Conservation (phyloP, 2,888 invertebrate species). For the Macroteleia sp. region DNA sequence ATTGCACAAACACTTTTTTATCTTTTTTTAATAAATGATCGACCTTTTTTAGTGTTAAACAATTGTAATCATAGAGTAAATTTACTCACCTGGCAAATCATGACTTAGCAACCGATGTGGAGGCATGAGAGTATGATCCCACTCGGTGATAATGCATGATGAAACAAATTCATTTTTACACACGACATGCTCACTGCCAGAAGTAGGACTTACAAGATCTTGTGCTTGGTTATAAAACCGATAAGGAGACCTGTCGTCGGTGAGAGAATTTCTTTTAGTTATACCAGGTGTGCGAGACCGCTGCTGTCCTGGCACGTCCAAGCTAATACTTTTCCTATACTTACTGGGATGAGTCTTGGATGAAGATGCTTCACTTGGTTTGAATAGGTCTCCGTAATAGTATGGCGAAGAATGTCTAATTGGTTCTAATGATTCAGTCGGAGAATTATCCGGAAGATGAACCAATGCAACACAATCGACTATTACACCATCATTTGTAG, state of each 20-base stretch:
- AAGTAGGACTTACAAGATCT: slow-evolving; percentile 76
- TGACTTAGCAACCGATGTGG: slow-evolving; percentile 87
- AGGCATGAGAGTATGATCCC: slow-evolving; percentile 88
- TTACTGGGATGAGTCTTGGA: slow-evolving; percentile 72
- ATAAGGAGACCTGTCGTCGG: slow-evolving; percentile 87
- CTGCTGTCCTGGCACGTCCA: slow-evolving; percentile 89
- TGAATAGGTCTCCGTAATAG: slow-evolving; percentile 92
- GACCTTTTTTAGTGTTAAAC: no score
- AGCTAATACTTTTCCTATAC: slow-evolving; percentile 89
- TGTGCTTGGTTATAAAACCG: slow-evolving; percentile 72
- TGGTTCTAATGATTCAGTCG: slow-evolving; percentile 85
- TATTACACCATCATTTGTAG: slow-evolving; percentile 48
- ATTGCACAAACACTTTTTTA: no score
- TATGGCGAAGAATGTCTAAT: slow-evolving; percentile 91
- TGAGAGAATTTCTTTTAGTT: slow-evolving; percentile 89
- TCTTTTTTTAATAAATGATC: no score
- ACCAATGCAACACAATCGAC: slow-evolving; percentile 78
- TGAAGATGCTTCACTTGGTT: slow-evolving; percentile 80
- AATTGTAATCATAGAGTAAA: no score
- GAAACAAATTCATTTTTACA: slow-evolving; percentile 79
- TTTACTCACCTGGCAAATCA: slow-evolving; percentile 83
- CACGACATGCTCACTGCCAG: slow-evolving; percentile 77
- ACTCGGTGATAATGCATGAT: slow-evolving; percentile 81
- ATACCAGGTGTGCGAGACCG: slow-evolving; percentile 86
- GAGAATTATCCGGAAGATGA: slow-evolving; percentile 83